phyloP scores from a whole-genome alignment of 2,113 vertebrate genomes.

The Hemichromis elongatus region DNA sequence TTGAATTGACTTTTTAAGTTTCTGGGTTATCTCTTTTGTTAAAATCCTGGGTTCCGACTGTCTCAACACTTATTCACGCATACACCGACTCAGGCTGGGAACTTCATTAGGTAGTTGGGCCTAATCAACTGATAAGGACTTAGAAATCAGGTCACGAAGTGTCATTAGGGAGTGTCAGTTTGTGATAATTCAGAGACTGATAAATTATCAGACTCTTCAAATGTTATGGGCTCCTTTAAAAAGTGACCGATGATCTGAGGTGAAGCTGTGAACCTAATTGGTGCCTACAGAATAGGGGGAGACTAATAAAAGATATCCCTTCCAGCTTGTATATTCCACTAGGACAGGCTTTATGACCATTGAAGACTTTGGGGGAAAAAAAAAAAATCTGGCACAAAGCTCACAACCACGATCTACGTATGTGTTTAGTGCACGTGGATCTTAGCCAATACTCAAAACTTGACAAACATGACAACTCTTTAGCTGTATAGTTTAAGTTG shows the following conservation, averaged over 20 bases:
- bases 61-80: not conserved
- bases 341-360: not conserved
- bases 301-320: not conserved
- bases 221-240: not conserved
- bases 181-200: not conserved
- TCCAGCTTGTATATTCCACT: not conserved
- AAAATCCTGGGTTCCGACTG: not conserved
- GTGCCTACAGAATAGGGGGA: not conserved
- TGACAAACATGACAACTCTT: not conserved
- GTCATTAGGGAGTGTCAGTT: not conserved
- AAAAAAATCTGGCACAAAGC: not conserved
- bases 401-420: not conserved
- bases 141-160: not conserved
- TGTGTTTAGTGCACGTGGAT: not conserved
- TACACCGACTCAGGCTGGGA: not conserved
- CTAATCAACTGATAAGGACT: not conserved
- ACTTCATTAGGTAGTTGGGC: not conserved
- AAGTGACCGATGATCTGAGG: not conserved
- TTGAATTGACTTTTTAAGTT: not conserved
- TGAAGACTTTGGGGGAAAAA: not conserved
- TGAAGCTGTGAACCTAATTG: not conserved
- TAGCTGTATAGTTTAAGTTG: not conserved
- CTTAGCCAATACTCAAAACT: not conserved
- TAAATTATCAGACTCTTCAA: not conserved
- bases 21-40: not conserved